Evolutionary conservation across 2,113 vertebrate species (phyloP).

Genomic region (Pogonocichla stellata): DNA sequence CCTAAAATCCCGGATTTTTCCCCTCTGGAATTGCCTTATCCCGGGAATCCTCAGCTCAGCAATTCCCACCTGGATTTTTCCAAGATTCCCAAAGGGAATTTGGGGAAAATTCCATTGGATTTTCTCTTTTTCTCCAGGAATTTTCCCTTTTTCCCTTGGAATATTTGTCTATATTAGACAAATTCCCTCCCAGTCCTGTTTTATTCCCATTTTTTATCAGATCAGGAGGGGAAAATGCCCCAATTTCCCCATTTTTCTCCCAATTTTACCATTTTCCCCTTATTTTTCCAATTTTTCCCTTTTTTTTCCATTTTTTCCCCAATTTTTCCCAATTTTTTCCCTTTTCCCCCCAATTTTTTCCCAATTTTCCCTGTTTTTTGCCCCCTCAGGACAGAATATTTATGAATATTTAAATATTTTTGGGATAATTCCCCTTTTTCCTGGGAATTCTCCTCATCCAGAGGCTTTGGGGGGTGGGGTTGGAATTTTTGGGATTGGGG

Average conservation of each 20-base stretch:
- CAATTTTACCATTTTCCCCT: too few relatives aligned
- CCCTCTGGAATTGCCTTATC: neutral
- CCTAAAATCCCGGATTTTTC: neutral
- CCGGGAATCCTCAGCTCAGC: neutral
- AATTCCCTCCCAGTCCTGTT: neutral
- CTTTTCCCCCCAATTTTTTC: neutral
- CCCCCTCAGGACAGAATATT: neutral
- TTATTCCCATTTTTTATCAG: neutral
- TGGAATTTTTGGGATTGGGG: neutral
- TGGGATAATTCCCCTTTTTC: neutral
- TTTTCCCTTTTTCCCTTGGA: neutral
- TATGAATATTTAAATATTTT: neutral
- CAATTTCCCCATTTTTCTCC: neutral
- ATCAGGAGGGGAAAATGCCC: neutral
- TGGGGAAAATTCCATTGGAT: neutral
- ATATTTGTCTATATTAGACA: neutral
- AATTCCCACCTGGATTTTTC: neutral
- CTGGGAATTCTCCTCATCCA: neutral
- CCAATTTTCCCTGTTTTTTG: neutral
- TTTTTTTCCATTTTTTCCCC: neutral
- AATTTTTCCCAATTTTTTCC: neutral
- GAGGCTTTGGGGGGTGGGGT: too few relatives aligned
- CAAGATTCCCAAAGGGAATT: neutral
- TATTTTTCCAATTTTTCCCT: neutral
- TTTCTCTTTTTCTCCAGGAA: neutral